Evolutionary conservation across 2,113 vertebrate species (phyloP), one percentile per base, ranked within the genome.

Genomic region (Poecilia latipinna): DNA sequence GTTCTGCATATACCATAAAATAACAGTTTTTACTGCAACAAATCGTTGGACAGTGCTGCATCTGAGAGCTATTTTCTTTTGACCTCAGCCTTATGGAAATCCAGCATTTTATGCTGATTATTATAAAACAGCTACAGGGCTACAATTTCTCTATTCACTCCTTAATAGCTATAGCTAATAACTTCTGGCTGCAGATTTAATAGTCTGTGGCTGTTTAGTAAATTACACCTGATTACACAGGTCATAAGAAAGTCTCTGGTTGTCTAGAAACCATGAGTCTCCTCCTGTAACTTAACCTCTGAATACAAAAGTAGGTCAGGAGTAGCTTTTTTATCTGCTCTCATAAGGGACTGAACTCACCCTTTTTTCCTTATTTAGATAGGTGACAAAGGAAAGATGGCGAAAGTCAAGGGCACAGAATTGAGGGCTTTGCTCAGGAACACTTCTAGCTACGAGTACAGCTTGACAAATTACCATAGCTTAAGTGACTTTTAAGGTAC

Each of bases 311-410:
- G 70, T 78, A 75, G 82, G 70, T 4, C 28, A 12, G 29, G 26
- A 29, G 32, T 2, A 60, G 70, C 60, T 28, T 61, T 71, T 60
- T 68, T 69, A 68, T 72, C 33, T 33, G 73, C 57, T 68, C 80
- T n/a, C 74, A 11, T 0, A 32, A 68, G 80, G 75, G 33, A 69
- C 31, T 31, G 32, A 13, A 64, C 19, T 75, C 33, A 74, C 61
- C 61, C 74, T 51, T 72, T 39, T 48, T 82, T 76, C 72, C 77
- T 80, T 73, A 71, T 84, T 82, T 84, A 80, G 64, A 80, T 6
- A 29, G 11, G 24, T 29, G 24, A 3, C 60, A 60, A 31, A 28
- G 70, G 26, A 37, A 28, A 70, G 39, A 68, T 54, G 62, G 69
- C 65, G 60, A 66, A 3, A 29, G 32, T 68, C 66, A 84, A 82